A percentile compares a stretch with the other conserved stretches of the same genome.
Evolutionary conservation across 2,113 vertebrate genomes (phyloP).

Genomic region (Perca flavescens): DNA sequence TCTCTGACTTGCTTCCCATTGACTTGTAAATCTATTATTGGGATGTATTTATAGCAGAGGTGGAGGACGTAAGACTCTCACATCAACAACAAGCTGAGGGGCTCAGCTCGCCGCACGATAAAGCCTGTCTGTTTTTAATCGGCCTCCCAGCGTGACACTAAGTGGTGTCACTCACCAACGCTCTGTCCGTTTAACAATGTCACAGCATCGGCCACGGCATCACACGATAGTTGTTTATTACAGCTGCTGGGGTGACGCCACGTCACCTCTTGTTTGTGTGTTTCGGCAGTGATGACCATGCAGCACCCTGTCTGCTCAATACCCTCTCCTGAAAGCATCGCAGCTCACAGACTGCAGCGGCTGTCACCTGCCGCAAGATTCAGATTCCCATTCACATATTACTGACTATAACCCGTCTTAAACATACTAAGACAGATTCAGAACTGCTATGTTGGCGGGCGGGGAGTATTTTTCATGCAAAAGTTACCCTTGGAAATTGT

Average conservation of each 20-base stretch:
- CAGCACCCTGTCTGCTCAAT: slow-evolving; percentile 24
- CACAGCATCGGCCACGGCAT: slow-evolving; percentile 62
- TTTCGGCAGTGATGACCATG: slow-evolving; percentile 27
- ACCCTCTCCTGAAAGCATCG: slow-evolving; percentile 56
- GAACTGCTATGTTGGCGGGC: not conserved
- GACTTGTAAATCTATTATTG: slow-evolving; percentile 51
- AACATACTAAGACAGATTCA: not conserved
- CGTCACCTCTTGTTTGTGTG: slow-evolving; percentile 48
- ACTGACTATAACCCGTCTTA: not conserved
- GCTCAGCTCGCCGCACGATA: slow-evolving; percentile 41
- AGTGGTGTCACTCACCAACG: slow-evolving; percentile 61
- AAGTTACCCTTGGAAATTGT: no score
- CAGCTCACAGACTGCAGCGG: slow-evolving; percentile 45
- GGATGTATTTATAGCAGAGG: slow-evolving; percentile 41
- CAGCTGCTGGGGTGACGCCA: slow-evolving; percentile 33
- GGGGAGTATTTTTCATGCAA: not conserved
- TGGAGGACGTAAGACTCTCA: slow-evolving; percentile 20
- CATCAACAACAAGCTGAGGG: slow-evolving; percentile 52
- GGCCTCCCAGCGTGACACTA: slow-evolving; percentile 41
- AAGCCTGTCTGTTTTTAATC: slow-evolving; percentile 49
- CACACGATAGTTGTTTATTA: slow-evolving; percentile 52
- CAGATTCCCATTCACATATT: slow-evolving; percentile 5
- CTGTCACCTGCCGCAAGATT: slow-evolving; percentile 46
- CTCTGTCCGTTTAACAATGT: slow-evolving; percentile 62
- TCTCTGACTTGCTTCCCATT: slow-evolving; percentile 26